These are phyloP conservation scores for Eupristina koningsbergeri DNA, from an alignment of 1,140 invertebrate genomes.

Conservation along the genomic window DNA sequence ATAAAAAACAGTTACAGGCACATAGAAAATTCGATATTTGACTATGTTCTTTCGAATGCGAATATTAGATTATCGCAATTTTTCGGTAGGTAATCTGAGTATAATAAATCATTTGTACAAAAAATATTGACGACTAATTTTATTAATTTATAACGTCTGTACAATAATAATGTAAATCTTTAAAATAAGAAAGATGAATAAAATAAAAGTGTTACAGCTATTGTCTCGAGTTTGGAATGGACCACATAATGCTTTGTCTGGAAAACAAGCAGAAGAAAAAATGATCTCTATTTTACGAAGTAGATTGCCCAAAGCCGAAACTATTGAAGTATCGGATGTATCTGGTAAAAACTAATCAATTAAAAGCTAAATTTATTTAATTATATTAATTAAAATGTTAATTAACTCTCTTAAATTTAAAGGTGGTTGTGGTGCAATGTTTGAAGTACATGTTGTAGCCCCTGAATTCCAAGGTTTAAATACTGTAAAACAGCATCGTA, in stretches of 20 bases:
- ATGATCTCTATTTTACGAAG: conserved; percentile 72
- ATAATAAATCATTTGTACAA: conserved; percentile 18
- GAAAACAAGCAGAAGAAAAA: conserved; percentile 69
- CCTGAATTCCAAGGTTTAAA: conserved; percentile 84
- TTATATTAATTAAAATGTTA: background rate
- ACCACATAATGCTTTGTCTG: conserved; percentile 60
- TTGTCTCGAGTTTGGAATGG: conserved; percentile 69
- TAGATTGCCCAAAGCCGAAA: conserved; percentile 78
- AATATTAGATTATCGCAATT: conserved; percentile 58
- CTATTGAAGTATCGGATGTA: conserved; percentile 82
- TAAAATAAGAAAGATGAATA: conserved; percentile 61
- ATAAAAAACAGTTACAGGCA: background rate
- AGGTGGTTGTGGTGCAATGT: conserved; percentile 93
- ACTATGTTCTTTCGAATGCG: conserved; percentile 61
- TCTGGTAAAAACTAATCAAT: conserved; percentile 76
- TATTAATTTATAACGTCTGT: background rate
- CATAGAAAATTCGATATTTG: conserved; percentile 26
- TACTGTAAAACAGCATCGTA: conserved; percentile 85
- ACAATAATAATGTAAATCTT: background rate
- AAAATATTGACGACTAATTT: background rate
- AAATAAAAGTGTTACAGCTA: conserved; percentile 69
- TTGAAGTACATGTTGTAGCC: conserved; percentile 84
- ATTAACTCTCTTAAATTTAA: conserved; percentile 12
- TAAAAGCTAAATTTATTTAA: conserved; percentile 16
- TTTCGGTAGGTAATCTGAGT: conserved; percentile 60